A percentile compares a stretch with the other conserved stretches of the same genome.
Evolutionary conservation across 37 sponge, comb jelly and placozoan species (phyloP).

Genomic region (Eunapius fragilis): DNA sequence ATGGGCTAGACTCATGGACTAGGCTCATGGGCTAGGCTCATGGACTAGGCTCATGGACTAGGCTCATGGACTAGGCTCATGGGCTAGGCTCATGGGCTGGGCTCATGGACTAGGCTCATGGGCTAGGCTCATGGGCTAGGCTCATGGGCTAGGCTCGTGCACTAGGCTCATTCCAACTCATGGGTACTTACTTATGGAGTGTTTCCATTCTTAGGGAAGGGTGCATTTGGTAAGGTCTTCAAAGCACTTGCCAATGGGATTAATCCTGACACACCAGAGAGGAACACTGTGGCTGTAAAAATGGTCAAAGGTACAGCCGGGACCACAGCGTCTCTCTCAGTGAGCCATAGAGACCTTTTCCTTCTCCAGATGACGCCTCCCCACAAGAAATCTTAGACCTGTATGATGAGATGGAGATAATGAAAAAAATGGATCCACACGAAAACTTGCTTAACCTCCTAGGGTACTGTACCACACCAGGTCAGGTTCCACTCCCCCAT

Average conservation of each 20-base stretch:
- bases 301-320: conserved; percentile 35
- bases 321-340: too few species aligned
- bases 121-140: too few species aligned
- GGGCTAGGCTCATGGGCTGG: too few species aligned
- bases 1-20: too few species aligned
- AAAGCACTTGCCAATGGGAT: conserved; percentile 61
- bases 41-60: too few species aligned
- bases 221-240: conserved; percentile 71
- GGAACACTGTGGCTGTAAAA: conserved; percentile 69
- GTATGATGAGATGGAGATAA: conserved; percentile 26
- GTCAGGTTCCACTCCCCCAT: not conserved
- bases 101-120: too few species aligned
- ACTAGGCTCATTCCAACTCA: too few species aligned
- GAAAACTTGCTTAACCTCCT: conserved; percentile 29
- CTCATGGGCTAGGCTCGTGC: too few species aligned
- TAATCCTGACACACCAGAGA: conserved; percentile 35
- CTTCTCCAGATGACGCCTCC: not conserved
- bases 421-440: conserved; percentile 30
- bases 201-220: conserved; percentile 31
- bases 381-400: conserved; percentile 16
- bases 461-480: conserved; percentile 29
- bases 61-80: too few species aligned
- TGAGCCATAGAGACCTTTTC: too few species aligned
- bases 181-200: too few species aligned
- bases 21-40: too few species aligned